phyloP scores from a whole-genome alignment of 2,113 vertebrate species.

The Sardina pilchardus region DNA sequence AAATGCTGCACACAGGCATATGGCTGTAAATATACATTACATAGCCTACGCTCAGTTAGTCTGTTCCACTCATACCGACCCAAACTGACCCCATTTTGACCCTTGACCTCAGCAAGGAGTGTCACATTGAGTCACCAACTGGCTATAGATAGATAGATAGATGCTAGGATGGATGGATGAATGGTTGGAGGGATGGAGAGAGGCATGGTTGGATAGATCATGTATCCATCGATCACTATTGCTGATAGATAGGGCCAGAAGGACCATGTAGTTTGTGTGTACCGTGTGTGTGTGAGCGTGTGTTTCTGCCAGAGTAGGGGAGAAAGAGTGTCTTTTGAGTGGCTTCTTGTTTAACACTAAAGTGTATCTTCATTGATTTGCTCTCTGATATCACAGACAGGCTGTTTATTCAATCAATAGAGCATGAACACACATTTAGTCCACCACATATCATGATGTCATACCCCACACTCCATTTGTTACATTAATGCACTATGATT shows the following conservation, averaged over 20 bases:
- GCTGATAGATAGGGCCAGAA: not conserved
- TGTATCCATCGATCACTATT: not conserved
- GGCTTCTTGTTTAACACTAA: conserved; percentile 19
- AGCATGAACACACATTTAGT: not conserved
- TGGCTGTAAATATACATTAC: too few relatives aligned
- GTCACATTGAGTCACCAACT: not conserved
- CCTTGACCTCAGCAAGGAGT: not conserved
- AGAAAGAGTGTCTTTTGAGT: not conserved
- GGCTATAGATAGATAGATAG: not conserved
- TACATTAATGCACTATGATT: conserved; percentile 6
- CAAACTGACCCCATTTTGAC: not conserved
- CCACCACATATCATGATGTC: conserved; percentile 25
- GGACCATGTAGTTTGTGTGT: not conserved
- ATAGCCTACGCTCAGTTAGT: too few relatives aligned
- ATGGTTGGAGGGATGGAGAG: not conserved
- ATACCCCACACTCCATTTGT: not conserved
- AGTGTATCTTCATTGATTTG: conserved; percentile 22
- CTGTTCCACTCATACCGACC: too few relatives aligned
- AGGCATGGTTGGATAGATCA: not conserved
- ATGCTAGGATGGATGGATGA: not conserved
- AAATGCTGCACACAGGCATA: too few relatives aligned
- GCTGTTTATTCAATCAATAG: conserved; percentile 10
- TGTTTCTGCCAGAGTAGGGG: not conserved
- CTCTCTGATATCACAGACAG: not conserved
- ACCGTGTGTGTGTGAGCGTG: not conserved